These are phyloP conservation scores for Ceratina japonica DNA, from an alignment of 1,140 invertebrate species.

Conservation along the genomic window DNA sequence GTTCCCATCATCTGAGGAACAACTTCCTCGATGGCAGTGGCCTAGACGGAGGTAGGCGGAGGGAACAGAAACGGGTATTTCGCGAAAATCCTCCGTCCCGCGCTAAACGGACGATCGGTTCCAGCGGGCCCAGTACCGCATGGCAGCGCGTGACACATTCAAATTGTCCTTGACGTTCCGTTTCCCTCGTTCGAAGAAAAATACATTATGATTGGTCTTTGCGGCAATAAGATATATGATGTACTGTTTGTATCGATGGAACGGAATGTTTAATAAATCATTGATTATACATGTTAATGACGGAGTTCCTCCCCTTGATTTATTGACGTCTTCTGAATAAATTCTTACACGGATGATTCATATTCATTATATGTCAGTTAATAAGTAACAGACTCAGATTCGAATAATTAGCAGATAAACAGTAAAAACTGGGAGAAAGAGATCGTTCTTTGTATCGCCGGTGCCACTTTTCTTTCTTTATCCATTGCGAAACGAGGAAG, in stretches of 20 bases:
- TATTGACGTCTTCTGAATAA: too few species aligned
- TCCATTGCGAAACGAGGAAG: too few species aligned
- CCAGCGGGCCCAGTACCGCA: not conserved
- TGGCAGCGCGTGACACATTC: constrained; percentile 2
- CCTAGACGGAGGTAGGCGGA: too few species aligned
- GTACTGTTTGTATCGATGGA: not conserved
- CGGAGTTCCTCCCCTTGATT: too few species aligned
- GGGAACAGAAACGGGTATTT: not conserved
- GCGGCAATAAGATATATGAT: too few species aligned
- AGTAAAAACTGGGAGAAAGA: not conserved
- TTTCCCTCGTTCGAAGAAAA: not conserved
- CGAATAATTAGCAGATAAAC: too few species aligned
- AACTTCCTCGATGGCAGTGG: constrained; percentile 31
- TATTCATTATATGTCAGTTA: too few species aligned
- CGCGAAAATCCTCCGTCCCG: not conserved
- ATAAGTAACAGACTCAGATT: too few species aligned
- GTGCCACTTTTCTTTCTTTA: too few species aligned
- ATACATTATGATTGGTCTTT: too few species aligned
- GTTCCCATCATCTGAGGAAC: constrained; percentile 9
- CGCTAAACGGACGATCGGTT: constrained; percentile 1
- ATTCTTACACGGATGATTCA: too few species aligned
- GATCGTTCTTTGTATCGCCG: not conserved
- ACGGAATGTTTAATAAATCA: not conserved
- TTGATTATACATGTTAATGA: too few species aligned
- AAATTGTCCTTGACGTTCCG: not conserved